phyloP scores from a whole-genome alignment of 2,888 invertebrate genomes.

The Eueremaeus valkanovi region DNA sequence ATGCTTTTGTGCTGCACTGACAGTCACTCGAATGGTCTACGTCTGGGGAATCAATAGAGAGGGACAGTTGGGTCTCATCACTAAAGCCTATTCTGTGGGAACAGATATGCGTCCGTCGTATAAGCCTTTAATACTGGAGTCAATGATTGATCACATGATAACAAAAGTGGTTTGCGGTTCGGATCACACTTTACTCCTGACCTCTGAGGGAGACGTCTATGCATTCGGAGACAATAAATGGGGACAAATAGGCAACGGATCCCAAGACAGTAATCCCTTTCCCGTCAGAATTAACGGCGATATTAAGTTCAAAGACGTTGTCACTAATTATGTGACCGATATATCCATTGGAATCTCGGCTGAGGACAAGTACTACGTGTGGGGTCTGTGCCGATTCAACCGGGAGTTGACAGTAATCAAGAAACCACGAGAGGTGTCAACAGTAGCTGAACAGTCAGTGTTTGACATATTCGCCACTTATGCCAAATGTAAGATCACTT shows the following conservation, averaged over 20 bases:
- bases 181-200: background rate
- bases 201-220: background rate
- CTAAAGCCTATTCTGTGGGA: background rate
- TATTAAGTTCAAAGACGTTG: background rate
- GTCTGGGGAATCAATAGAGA: background rate
- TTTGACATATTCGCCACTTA: no score
- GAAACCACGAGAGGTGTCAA: no score
- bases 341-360: background rate
- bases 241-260: constrained; percentile 1
- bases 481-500: no score
- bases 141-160: background rate
- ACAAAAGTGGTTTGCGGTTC: background rate
- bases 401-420: no score
- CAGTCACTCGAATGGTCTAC: background rate
- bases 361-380: background rate
- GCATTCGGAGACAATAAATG: background rate
- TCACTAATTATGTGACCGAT: background rate
- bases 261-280: background rate
- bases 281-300: background rate
- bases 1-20: background rate
- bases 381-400: background rate
- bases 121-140: background rate
- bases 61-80: background rate
- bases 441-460: no score
- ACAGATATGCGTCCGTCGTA: background rate